A percentile compares a stretch with the other conserved stretches of the same genome.
Conservation (phyloP, 2,797 vertebrate species). For the Nyctalus aviator region DNA sequence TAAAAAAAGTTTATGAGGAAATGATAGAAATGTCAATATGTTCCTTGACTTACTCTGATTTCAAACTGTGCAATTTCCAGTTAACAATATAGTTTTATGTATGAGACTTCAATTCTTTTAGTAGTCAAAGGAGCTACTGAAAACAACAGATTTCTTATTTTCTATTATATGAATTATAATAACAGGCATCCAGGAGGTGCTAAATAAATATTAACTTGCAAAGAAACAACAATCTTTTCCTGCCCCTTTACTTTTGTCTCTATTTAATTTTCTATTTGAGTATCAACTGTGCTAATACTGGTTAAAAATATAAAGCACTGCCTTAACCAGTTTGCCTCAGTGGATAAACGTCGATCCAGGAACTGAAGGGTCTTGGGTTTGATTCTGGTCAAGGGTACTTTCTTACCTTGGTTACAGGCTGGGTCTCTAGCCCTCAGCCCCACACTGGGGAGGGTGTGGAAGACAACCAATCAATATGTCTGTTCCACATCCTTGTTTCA, state of each 20-base stretch:
- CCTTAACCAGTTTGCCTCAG: too few species aligned
- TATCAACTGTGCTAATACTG: background rate
- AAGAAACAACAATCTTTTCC: background rate
- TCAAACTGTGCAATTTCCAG: background rate
- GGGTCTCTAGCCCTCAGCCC: too few species aligned
- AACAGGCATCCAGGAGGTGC: background rate
- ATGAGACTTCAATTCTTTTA: background rate
- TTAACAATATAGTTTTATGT: background rate
- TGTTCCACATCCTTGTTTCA: too few species aligned
- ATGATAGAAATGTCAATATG: background rate
- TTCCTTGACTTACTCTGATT: background rate
- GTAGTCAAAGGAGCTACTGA: background rate
- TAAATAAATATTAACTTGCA: background rate
- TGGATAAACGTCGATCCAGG: too few species aligned
- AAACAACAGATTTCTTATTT: background rate
- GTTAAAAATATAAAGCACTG: too few species aligned
- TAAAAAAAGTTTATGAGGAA: background rate
- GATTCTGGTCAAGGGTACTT: too few species aligned
- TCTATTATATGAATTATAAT: background rate
- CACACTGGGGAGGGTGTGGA: too few species aligned
- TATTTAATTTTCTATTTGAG: conserved; percentile 16
- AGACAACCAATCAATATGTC: too few species aligned
- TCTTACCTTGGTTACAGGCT: too few species aligned
- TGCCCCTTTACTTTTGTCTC: background rate
- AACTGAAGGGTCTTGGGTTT: too few species aligned